A percentile compares a stretch with the other conserved stretches of the same genome.
These are phyloP conservation scores for Ormyrus rosae DNA, from an alignment of 2,888 invertebrate species.

Conservation along the genomic window DNA sequence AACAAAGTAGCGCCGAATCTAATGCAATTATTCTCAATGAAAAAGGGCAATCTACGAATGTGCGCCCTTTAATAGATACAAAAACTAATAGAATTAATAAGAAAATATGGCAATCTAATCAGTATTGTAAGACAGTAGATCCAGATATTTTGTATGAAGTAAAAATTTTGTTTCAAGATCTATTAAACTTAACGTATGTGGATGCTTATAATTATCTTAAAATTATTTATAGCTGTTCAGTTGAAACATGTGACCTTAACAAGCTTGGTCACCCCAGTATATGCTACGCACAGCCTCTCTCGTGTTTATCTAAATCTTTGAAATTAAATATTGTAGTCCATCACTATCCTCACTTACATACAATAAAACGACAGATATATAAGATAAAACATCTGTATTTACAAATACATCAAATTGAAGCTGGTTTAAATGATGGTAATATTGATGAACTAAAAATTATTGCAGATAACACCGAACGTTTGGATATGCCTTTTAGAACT, in stretches of 20 bases:
- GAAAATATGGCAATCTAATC: neutral
- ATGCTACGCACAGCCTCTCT: conserved; percentile 29
- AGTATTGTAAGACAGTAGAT: neutral
- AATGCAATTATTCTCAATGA: neutral
- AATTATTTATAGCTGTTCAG: neutral
- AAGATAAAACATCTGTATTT: conserved; percentile 51
- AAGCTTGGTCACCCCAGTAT: conserved; percentile 32
- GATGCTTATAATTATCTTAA: neutral
- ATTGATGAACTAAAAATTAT: neutral
- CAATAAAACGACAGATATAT: conserved; percentile 9
- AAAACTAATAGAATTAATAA: neutral
- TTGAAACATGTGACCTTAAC: neutral
- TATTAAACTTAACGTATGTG: too few species aligned
- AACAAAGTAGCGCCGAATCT: neutral
- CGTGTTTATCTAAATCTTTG: conserved; percentile 56
- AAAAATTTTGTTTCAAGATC: neutral
- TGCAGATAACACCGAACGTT: neutral
- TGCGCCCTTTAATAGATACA: neutral
- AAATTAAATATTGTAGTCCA: conserved; percentile 46
- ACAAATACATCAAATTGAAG: neutral
- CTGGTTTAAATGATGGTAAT: neutral
- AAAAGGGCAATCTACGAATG: neutral
- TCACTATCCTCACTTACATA: conserved; percentile 52
- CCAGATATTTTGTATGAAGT: neutral
- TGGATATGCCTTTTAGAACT: conserved; percentile 54